Evolutionary conservation across 2,113 vertebrate species (phyloP).

Genomic region (Gambusia affinis): DNA sequence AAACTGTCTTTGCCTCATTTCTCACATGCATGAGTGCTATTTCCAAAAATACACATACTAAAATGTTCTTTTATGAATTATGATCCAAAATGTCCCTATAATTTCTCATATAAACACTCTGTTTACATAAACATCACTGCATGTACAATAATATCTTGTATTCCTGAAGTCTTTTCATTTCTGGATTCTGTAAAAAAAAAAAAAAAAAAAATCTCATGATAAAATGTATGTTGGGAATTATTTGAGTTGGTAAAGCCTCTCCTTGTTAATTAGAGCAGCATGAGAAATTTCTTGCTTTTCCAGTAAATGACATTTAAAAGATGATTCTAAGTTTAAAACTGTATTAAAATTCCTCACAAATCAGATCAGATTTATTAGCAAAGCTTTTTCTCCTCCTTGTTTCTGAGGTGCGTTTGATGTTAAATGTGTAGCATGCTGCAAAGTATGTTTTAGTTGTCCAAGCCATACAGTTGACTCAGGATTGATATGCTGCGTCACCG

Average conservation of each 20-base stretch:
- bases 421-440: slow-evolving; percentile 16
- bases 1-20: not conserved
- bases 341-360: not conserved
- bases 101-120: not conserved
- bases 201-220: not conserved
- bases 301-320: not conserved
- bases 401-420: slow-evolving; percentile 12
- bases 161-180: slow-evolving; percentile 25
- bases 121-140: slow-evolving; percentile 8
- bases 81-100: not conserved
- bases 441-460: slow-evolving; percentile 20
- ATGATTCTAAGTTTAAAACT: not conserved
- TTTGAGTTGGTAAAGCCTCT: not conserved
- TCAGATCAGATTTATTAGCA: slow-evolving; percentile 4
- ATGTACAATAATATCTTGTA: not conserved
- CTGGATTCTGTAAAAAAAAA: not conserved
- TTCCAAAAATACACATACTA: not conserved
- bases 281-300: not conserved
- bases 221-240: not conserved
- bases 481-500: slow-evolving; percentile 10
- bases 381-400: slow-evolving; percentile 15
- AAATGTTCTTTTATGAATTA: not conserved
- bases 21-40: not conserved
- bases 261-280: not conserved
- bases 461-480: slow-evolving; percentile 45